Evolutionary conservation across 1,140 invertebrate species (phyloP).

Genomic region (Cyphomyrmex costatus): DNA sequence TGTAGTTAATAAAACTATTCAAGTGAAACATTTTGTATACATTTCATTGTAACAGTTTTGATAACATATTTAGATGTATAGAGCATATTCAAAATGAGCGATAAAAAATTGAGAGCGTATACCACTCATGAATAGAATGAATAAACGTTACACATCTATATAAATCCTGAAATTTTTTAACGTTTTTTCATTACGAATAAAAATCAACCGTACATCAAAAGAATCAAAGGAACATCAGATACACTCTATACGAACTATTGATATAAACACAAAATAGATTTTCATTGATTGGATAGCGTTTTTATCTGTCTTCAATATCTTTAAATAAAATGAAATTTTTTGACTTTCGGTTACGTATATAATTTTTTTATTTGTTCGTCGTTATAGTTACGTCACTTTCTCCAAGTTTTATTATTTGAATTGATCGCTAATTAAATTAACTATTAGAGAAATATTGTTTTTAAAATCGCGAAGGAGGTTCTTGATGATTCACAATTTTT

Average conservation of each 20-base stretch:
- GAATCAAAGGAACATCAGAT: constrained; percentile 32
- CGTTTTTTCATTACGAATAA: constrained; percentile 45
- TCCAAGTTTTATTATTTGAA: neutral
- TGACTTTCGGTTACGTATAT: neutral
- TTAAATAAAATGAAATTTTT: constrained; percentile 24
- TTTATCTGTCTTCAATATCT: constrained; percentile 35
- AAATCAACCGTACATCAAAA: constrained; percentile 29
- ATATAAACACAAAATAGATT: constrained; percentile 50
- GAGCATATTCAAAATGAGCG: neutral
- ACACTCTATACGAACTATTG: constrained; percentile 16
- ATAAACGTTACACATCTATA: constrained; percentile 7
- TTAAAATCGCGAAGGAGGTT: neutral
- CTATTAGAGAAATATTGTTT: neutral
- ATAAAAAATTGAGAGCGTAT: constrained; percentile 29
- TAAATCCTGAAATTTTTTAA: constrained; percentile 42
- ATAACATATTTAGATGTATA: neutral
- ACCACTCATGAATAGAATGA: neutral
- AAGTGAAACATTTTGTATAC: neutral
- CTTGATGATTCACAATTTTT: neutral
- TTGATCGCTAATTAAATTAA: constrained; percentile 12
- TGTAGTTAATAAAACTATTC: neutral
- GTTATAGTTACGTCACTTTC: neutral
- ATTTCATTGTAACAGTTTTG: neutral
- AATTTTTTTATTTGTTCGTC: neutral
- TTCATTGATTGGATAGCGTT: constrained; percentile 29